A percentile compares a stretch with the other conserved stretches of the same genome.
These are phyloP conservation scores for Linnaemya tessellans DNA, from an alignment of 2,888 invertebrate species.

Conservation along the genomic window DNA sequence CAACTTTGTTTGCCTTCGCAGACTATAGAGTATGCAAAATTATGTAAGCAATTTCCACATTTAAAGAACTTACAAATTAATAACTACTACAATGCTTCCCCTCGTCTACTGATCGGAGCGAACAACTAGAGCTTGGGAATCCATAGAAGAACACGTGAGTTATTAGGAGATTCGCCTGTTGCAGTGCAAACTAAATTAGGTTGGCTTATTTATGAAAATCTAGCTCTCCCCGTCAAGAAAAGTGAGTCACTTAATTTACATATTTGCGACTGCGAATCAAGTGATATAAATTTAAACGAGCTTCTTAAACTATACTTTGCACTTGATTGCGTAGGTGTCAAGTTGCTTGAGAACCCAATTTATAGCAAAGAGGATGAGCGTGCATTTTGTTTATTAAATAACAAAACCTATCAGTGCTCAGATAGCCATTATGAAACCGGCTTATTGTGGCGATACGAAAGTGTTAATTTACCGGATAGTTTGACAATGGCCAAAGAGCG, in stretches of 20 bases:
- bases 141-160: too few species aligned
- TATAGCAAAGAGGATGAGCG: conserved; percentile 21
- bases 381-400: background rate
- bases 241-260: conserved; percentile 7
- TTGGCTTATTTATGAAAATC: conserved; percentile 16
- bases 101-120: too few species aligned
- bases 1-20: conserved; percentile 1
- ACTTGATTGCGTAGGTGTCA: conserved; percentile 8
- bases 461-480: conserved; percentile 13
- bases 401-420: conserved; percentile 3
- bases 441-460: background rate
- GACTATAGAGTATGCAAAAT: too few species aligned
- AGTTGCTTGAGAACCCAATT: background rate
- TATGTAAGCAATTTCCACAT: too few species aligned
- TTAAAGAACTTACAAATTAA: too few species aligned
- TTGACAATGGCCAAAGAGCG: conserved; percentile 25
- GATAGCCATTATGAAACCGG: conserved; percentile 17
- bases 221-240: background rate
- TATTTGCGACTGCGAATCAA: conserved; percentile 29
- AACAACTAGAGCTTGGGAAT: too few species aligned
- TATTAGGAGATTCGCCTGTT: background rate
- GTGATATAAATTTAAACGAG: conserved; percentile 28
- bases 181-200: conserved; percentile 29
- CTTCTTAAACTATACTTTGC: conserved; percentile 17
- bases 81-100: too few species aligned